A percentile compares a stretch with the other conserved stretches of the same genome.
These are phyloP conservation scores for Thecophora atra DNA, from an alignment of 2,888 invertebrate species.

Conservation along the genomic window DNA sequence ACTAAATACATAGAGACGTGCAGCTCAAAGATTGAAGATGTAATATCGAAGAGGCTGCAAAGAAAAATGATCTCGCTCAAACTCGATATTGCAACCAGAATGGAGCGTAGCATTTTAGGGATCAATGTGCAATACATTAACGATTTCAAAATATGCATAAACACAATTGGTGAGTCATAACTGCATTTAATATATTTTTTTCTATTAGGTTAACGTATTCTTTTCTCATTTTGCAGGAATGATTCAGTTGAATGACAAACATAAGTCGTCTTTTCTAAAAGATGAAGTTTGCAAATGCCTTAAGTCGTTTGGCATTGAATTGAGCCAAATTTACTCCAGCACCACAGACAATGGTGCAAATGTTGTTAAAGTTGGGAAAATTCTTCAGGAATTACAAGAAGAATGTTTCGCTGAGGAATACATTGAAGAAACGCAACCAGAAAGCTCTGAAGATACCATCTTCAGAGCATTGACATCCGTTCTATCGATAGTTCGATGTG, in stretches of 20 bases:
- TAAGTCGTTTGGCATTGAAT: conserved; percentile 31
- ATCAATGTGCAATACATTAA: conserved; percentile 39
- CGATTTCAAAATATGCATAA: conserved; percentile 37
- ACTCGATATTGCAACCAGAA: neutral
- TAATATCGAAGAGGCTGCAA: neutral
- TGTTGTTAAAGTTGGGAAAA: conserved; percentile 26
- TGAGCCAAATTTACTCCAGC: conserved; percentile 40
- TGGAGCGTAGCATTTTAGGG: conserved; percentile 33
- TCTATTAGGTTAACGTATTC: neutral
- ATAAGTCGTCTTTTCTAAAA: conserved; percentile 29
- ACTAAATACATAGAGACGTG: too few species aligned
- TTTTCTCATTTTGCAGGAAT: conserved; percentile 26
- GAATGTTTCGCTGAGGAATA: conserved; percentile 3
- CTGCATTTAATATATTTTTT: neutral
- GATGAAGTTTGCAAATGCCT: conserved; percentile 34
- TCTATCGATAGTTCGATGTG: conserved; percentile 34
- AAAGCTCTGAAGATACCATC: neutral
- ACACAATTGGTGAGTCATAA: conserved; percentile 31
- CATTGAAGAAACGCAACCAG: neutral
- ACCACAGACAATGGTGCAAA: conserved; percentile 37
- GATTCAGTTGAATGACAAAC: conserved; percentile 30
- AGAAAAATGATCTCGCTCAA: neutral
- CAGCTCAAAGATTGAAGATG: too few species aligned
- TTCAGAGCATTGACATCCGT: conserved; percentile 5
- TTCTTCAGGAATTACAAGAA: conserved; percentile 6